Evolutionary conservation across 2,797 vertebrate species (phyloP), one percentile per base, ranked within the genome.

Genomic region (Alectoris magna): DNA sequence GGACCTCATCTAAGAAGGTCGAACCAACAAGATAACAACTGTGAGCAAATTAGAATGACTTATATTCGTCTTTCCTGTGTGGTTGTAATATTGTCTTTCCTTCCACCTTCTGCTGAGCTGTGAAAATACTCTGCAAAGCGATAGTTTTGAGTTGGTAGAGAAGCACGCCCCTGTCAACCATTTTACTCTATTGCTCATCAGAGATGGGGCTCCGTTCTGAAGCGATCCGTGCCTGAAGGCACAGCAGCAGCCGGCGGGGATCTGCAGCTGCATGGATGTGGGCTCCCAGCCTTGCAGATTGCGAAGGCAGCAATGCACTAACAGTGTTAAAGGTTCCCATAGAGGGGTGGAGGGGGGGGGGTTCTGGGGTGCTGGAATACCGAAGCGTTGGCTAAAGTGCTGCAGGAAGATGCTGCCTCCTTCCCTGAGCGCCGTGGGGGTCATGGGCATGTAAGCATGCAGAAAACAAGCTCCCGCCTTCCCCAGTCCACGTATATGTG

Each of bases 61-160:
- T 44, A 36, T 79, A 79, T 94, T 91, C 95, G 44, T 59, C 75
- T 93, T 94, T 71, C 34, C 80, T 66, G 58, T 56, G 48, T 64
- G 92, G 76, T 94, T 59, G 74, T 87, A 82, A 91, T 68, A 55
- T 87, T 93, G 64, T 41, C 79, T 93, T 87, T 79, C 77, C 87
- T 86, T 90, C 80, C n/a, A 87, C 77, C 94, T 96, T 95, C 91
- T 95, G 93, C 92, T 95, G 94, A 96, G 93, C 89, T 94, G 76
- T 93, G 93, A 94, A 95, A 95, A 93, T 93, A 81, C 66, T 93
- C 92, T 90, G 74, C 89, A 90, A 92, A 96, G 86, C 84, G 18
- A 58, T 88, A 76, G 92, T 96, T 95, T 84, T 59, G 73, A 94
- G 88, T 51, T 62, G 91, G 87, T 90, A 79, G 94, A 94, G 95